Evolutionary conservation across 2,888 invertebrate species (phyloP).

Genomic region (Penaeus monodon): DNA sequence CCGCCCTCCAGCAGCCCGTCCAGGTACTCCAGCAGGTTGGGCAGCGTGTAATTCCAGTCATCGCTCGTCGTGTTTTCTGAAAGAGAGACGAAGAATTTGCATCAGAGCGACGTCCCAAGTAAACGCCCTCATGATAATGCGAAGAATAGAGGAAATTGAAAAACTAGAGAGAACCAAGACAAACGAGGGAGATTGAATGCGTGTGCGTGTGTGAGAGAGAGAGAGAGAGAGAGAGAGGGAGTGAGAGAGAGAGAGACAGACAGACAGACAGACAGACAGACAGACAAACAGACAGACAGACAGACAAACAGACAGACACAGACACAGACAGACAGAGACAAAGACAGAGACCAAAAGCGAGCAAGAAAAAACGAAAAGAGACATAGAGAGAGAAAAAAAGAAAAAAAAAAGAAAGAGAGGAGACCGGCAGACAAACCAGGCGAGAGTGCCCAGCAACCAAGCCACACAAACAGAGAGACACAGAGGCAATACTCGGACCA

Average conservation of each 20-base stretch:
- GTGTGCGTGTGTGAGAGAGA: not conserved
- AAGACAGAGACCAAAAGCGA: not conserved
- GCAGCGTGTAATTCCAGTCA: slow-evolving; percentile 59
- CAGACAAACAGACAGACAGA: no score
- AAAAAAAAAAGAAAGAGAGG: not conserved
- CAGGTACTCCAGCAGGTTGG: slow-evolving; percentile 52
- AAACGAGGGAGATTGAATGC: not conserved
- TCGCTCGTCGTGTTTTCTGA: slow-evolving; percentile 47
- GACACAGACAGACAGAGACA: not conserved
- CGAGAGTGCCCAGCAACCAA: no score
- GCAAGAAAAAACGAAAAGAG: not conserved
- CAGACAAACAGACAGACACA: not conserved
- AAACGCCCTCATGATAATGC: not conserved
- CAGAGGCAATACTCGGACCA: no score
- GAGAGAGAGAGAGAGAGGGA: not conserved
- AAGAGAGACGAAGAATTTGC: not conserved
- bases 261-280: no score
- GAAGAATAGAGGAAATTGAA: not conserved
- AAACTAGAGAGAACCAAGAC: no score
- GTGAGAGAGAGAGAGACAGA: not conserved
- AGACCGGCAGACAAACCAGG: no score
- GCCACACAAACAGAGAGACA: no score
- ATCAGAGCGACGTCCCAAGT: not conserved
- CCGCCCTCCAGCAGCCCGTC: slow-evolving; percentile 25
- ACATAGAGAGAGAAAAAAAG: not conserved